A percentile compares a stretch with the other conserved stretches of the same genome.
Conservation (phyloP, 1,140 invertebrate genomes). For the Liolophura sinensis region DNA sequence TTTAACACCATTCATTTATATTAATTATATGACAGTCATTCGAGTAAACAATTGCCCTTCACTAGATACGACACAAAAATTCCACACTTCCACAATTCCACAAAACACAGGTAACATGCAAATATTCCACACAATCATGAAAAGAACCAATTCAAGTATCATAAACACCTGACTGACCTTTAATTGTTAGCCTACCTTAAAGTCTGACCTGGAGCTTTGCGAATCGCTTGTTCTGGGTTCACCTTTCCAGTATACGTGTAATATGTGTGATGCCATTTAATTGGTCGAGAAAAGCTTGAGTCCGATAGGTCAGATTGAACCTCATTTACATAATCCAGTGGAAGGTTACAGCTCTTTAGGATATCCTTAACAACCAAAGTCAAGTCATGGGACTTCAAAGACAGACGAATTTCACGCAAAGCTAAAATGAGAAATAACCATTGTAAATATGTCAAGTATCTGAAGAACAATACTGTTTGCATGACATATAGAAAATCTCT, state of each 20-base stretch:
- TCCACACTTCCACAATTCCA: too few species aligned
- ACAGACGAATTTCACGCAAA: slow-evolving; percentile 66
- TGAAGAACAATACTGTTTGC: too few species aligned
- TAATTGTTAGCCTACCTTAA: slow-evolving; percentile 18
- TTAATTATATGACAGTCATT: too few species aligned
- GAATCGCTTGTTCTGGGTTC: slow-evolving; percentile 16
- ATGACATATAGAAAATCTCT: too few species aligned
- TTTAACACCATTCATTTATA: too few species aligned
- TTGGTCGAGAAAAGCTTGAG: background rate
- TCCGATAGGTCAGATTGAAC: slow-evolving; percentile 14
- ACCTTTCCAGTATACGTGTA: slow-evolving; percentile 28
- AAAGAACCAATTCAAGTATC: too few species aligned
- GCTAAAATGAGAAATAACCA: slow-evolving; percentile 13
- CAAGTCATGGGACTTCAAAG: slow-evolving; percentile 70
- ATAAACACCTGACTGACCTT: too few species aligned
- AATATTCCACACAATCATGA: too few species aligned
- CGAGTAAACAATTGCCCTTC: too few species aligned
- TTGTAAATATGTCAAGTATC: too few species aligned
- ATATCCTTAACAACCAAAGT: slow-evolving; percentile 76
- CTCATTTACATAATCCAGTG: slow-evolving; percentile 67
- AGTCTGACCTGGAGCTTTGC: slow-evolving; percentile 12
- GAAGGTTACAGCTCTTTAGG: slow-evolving; percentile 78
- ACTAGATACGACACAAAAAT: too few species aligned
- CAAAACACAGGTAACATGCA: too few species aligned
- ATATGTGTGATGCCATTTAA: slow-evolving; percentile 30